These are phyloP conservation scores for Anarhynchus alexandrinus DNA, from an alignment of 2,113 vertebrate species.

Conservation along the genomic window DNA sequence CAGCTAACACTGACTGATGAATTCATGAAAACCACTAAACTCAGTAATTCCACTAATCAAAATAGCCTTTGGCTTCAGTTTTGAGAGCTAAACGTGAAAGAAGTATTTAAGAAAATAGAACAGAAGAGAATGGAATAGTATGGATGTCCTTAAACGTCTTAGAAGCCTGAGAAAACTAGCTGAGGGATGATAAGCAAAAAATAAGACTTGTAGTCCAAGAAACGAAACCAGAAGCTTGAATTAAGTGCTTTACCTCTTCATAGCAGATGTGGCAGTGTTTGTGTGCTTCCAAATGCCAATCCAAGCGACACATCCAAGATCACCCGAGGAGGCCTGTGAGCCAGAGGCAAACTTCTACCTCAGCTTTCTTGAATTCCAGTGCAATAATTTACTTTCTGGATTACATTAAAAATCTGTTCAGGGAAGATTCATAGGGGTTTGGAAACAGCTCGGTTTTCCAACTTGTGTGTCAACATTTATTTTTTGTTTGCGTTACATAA, in stretches of 20 bases:
- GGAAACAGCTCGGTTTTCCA: background rate
- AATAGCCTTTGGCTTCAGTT: background rate
- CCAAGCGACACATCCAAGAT: background rate
- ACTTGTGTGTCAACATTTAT: background rate
- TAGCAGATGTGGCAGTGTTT: rapidly evolving
- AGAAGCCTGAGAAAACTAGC: background rate
- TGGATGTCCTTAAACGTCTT: background rate
- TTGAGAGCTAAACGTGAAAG: background rate
- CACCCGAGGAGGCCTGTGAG: background rate
- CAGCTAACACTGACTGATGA: background rate
- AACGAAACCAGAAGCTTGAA: background rate
- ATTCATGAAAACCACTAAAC: background rate
- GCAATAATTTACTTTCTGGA: background rate
- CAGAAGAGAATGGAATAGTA: background rate
- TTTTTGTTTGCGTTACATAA: background rate
- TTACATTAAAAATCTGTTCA: background rate
- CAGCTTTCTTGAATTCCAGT: background rate
- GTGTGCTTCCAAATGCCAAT: background rate
- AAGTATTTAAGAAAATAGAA: background rate
- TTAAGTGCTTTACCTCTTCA: background rate
- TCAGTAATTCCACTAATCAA: background rate
- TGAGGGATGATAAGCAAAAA: background rate
- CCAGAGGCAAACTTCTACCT: background rate
- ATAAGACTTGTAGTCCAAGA: background rate
- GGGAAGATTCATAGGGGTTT: background rate